phyloP scores from a whole-genome alignment of 2,113 vertebrate genomes.

The Aegithalos caudatus region DNA sequence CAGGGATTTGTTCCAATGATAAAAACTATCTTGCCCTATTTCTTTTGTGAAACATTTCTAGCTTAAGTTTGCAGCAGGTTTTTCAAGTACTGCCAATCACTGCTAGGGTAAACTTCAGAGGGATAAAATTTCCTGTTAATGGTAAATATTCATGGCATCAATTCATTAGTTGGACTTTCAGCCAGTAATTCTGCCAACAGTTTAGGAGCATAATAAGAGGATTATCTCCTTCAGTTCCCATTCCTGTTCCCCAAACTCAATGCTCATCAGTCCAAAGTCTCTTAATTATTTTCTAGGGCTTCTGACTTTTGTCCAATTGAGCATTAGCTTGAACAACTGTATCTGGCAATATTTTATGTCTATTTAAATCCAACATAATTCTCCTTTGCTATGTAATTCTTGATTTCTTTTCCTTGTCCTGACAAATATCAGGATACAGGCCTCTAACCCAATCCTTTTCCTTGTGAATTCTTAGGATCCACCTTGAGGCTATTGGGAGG shows the following conservation, averaged over 20 bases:
- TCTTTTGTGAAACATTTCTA: background rate
- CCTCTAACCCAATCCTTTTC: background rate
- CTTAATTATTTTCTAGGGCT: background rate
- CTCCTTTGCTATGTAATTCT: background rate
- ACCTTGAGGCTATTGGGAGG: background rate
- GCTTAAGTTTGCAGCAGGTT: background rate
- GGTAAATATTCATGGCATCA: background rate
- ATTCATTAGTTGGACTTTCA: background rate
- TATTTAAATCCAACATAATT: background rate
- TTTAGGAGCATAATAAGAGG: background rate
- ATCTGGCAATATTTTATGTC: background rate
- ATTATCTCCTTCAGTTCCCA: background rate
- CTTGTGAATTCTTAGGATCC: background rate
- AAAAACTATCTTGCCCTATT: background rate
- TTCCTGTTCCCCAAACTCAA: background rate
- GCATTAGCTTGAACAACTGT: background rate
- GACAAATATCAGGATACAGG: background rate
- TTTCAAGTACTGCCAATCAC: background rate
- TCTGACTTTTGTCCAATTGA: background rate
- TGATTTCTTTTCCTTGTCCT: background rate
- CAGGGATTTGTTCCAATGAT: background rate
- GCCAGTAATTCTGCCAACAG: background rate
- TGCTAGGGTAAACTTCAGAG: background rate
- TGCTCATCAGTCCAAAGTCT: background rate
- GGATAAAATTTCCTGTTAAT: background rate